phyloP scores from a whole-genome alignment of 2,113 vertebrate species.

The Ornithorhynchus anatinus region DNA sequence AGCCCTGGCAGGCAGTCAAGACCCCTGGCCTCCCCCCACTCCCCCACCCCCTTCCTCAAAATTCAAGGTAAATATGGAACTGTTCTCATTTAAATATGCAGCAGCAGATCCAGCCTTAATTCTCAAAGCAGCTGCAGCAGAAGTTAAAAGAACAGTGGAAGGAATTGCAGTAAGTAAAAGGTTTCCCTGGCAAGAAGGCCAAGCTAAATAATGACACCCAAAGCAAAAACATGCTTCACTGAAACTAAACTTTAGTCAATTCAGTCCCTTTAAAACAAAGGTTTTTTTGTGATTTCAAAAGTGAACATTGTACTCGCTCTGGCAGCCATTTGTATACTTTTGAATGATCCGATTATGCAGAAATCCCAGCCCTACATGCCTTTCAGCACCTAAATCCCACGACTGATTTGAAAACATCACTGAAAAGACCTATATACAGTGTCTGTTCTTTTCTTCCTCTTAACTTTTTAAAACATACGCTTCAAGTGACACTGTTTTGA shows the following conservation, averaged over 20 bases:
- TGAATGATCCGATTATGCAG: conserved; percentile 77
- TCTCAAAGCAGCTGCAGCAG: conserved; percentile 59
- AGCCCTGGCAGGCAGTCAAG: conserved; percentile 66
- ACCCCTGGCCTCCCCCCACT: conserved; percentile 54
- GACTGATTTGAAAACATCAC: conserved; percentile 75
- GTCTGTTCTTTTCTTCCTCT: conserved; percentile 57
- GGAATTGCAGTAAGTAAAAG: conserved; percentile 65
- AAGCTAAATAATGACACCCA: conserved; percentile 83
- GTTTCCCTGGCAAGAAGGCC: conserved; percentile 71
- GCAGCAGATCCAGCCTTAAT: conserved; percentile 55
- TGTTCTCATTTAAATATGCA: conserved; percentile 69
- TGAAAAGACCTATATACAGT: conserved; percentile 61
- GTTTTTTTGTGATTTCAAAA: conserved; percentile 80
- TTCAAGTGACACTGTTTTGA: conserved; percentile 60
- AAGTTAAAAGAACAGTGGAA: conserved; percentile 74
- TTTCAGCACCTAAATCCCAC: conserved; percentile 74
- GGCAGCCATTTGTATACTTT: conserved; percentile 75
- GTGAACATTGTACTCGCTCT: conserved; percentile 78
- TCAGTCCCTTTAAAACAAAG: conserved; percentile 76
- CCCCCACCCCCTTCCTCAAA: conserved; percentile 57
- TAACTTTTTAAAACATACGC: conserved; percentile 55
- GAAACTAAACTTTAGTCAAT: conserved; percentile 75
- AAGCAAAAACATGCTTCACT: conserved; percentile 81
- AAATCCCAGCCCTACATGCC: conserved; percentile 70
- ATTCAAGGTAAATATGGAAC: conserved; percentile 69